Conservation (phyloP, 2,113 vertebrate genomes). For the Hystrix cristata region DNA sequence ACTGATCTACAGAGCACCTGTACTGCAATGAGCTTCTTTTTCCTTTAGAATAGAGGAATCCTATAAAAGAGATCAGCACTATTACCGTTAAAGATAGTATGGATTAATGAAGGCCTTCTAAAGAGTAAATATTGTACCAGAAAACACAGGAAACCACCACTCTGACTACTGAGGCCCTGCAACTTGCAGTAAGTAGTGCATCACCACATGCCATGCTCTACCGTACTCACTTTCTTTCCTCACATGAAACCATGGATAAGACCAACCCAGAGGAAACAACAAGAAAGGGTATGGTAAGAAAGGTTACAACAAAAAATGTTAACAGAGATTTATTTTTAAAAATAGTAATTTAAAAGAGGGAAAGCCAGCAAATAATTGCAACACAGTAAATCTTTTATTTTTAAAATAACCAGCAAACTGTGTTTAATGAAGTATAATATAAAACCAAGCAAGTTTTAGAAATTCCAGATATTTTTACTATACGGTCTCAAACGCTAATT, state of each 20-base stretch:
- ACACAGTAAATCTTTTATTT: slow-evolving; percentile 21
- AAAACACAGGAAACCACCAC: not conserved
- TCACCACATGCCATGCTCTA: not conserved
- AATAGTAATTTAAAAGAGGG: slow-evolving; percentile 30
- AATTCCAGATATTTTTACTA: slow-evolving; percentile 27
- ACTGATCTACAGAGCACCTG: not conserved
- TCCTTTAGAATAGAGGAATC: slow-evolving; percentile 38
- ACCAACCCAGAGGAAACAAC: not conserved
- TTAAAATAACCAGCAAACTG: slow-evolving; percentile 53
- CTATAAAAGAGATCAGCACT: slow-evolving; percentile 35
- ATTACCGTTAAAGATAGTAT: not conserved
- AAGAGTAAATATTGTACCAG: not conserved
- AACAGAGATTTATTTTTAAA: slow-evolving; percentile 21
- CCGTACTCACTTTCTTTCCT: not conserved
- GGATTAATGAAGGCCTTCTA: slow-evolving; percentile 23
- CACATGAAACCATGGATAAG: slow-evolving; percentile 13
- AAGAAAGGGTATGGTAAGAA: not conserved
- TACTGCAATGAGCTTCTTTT: slow-evolving; percentile 20
- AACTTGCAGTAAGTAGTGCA: not conserved
- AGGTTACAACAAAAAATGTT: not conserved
- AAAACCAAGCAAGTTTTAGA: slow-evolving; percentile 41
- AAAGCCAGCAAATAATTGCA: slow-evolving; percentile 22
- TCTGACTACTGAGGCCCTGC: not conserved
- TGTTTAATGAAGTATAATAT: not conserved
- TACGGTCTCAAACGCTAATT: slow-evolving; percentile 48